A percentile compares a stretch with the other conserved stretches of the same genome.
These are phyloP conservation scores for Chalcosyrphus nemorum DNA, from an alignment of 2,888 invertebrate species.

Conservation along the genomic window DNA sequence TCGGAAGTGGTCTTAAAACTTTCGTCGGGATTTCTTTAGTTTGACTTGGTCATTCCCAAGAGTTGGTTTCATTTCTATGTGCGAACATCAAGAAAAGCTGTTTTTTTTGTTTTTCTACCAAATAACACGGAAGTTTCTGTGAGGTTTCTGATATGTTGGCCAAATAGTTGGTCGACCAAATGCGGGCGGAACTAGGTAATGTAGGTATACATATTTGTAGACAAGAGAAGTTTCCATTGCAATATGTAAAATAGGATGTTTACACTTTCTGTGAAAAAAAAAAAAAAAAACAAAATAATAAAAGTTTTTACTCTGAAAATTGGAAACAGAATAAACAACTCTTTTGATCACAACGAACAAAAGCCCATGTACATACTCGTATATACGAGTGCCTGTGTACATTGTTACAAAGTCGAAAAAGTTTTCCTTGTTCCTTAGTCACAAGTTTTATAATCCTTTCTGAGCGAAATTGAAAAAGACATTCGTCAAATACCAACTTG, in stretches of 20 bases:
- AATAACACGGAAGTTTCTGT: not conserved
- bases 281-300: not conserved
- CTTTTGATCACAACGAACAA: not conserved
- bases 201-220: not conserved
- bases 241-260: not conserved
- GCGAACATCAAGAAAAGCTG: not conserved
- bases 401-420: not conserved
- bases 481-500: no score
- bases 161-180: constrained; percentile 5
- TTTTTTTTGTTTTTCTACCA: no score
- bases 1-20: constrained; percentile 45
- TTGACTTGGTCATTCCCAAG: constrained; percentile 37
- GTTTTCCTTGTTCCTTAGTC: not conserved
- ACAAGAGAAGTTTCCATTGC: not conserved
- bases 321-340: not conserved
- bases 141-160: not conserved
- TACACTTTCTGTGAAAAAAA: not conserved
- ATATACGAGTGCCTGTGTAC: no score
- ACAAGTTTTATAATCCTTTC: no score
- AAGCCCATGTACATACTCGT: no score
- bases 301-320: not conserved
- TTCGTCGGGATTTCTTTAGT: constrained; percentile 41
- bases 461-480: not conserved
- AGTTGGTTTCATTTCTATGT: constrained; percentile 31
- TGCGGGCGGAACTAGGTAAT: not conserved